Conservation (phyloP, 2,797 vertebrate species). For the Margarornis squamiger region DNA sequence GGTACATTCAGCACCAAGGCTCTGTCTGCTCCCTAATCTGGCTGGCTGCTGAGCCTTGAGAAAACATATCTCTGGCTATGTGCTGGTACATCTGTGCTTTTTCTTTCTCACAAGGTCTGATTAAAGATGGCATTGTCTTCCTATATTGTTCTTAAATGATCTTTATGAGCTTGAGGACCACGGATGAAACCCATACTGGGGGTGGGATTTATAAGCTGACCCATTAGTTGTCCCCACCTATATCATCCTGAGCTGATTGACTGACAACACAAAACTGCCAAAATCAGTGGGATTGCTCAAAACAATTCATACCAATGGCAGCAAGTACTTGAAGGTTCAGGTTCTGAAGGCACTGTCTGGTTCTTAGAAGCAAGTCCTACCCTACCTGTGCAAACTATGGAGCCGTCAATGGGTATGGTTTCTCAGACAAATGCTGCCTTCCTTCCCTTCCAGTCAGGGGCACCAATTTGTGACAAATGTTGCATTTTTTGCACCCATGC, state of each 20-base stretch:
- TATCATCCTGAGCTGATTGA: background rate
- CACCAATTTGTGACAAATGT: background rate
- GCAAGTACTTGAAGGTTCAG: background rate
- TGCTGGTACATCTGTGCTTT: background rate
- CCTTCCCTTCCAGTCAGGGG: background rate
- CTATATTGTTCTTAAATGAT: background rate
- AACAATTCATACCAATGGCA: background rate
- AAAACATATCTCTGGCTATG: background rate
- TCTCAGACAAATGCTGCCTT: background rate
- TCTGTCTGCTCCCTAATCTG: background rate
- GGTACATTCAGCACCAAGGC: background rate
- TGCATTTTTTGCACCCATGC: background rate
- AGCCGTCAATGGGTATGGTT: background rate
- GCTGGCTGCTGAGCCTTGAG: background rate
- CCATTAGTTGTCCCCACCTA: background rate
- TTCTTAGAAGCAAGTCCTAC: background rate
- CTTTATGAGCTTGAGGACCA: accelerated
- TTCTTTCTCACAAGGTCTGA: background rate
- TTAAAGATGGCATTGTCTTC: background rate
- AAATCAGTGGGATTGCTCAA: background rate
- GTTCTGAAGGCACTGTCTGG: background rate
- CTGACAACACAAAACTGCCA: background rate
- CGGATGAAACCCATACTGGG: background rate
- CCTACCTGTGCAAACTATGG: background rate
- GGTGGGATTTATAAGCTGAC: background rate